Base-by-base conservation (phyloP, 1,140 invertebrate species). In the Orchesella cincta region DNA sequence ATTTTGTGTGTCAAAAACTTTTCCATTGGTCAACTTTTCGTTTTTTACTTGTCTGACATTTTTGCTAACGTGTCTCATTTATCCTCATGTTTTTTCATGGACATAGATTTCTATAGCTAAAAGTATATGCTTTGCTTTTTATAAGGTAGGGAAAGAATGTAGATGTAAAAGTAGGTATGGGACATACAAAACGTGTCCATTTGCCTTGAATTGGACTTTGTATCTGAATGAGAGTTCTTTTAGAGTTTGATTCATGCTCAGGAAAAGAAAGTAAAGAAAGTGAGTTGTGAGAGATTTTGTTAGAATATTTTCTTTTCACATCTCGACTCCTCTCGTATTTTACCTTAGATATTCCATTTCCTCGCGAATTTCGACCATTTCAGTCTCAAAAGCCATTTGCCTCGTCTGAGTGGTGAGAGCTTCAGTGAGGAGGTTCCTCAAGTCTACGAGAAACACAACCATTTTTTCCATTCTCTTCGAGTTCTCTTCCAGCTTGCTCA, bases 321-420 rank as follows among this genome's bases (percentile, higher is more conserved):
- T 18, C n/a, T n/a, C n/a, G n/a, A n/a, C n/a, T n/a, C n/a, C n/a
- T n/a, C n/a, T n/a, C n/a, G n/a, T n/a, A n/a, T n/a, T n/a, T 46
- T 54, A 79, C 78, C 79, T 74, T 3, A 78, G 74, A 75, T 75
- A 76, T 12, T 74, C 77, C 31, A 80, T 78, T 74, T 80, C 79
- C 23, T 78, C 74, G 14, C 75, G 8, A 8, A 80, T 64, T 73
- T 80, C 67, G 3, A 73, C 35, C 64, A 80, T 64, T 75, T 80
- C 79, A n/a, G 5, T 70, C 46, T 54, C 26, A 29, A 74, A 34
- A 52, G 33, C 39, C 52, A 78, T 73, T 72, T 76, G 67, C 31
- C 54, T 72, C n/a, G 73, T 52, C 34, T 78, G 74, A 29, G 62
- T 26, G 8, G 74, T 57, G 2, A 80, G 26, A 29, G 76, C 75